Conservation (phyloP, 2,888 invertebrate genomes). For the Ormyrus nitidulus region DNA sequence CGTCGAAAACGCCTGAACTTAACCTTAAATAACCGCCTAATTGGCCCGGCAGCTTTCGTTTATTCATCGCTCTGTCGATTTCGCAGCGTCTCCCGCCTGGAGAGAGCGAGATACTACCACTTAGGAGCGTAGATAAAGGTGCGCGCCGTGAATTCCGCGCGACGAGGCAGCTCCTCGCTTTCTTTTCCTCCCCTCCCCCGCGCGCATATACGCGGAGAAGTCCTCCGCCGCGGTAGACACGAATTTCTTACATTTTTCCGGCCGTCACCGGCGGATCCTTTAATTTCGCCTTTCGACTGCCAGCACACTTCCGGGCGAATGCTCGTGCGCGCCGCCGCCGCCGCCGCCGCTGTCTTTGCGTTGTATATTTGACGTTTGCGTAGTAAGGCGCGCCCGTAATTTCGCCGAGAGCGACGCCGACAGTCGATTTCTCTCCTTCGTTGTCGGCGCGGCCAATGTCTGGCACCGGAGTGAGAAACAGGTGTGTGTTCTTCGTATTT, state of each 20-base stretch:
- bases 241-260: slow-evolving; percentile 54
- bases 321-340: no score
- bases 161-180: background rate
- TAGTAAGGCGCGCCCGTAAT: background rate
- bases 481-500: no score
- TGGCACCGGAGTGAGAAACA: no score
- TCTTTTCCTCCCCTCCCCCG: background rate
- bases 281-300: slow-evolving; percentile 30
- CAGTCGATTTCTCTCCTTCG: no score
- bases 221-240: slow-evolving; percentile 16
- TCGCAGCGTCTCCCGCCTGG: no score
- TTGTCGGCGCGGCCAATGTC: no score
- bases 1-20: no score
- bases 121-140: slow-evolving; percentile 15
- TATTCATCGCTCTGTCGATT: no score
- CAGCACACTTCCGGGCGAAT: no score
- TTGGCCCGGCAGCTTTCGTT: no score
- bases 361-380: slow-evolving; percentile 19
- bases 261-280: slow-evolving; percentile 38
- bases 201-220: background rate
- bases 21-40: no score
- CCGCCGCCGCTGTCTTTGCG: background rate
- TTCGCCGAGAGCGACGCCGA: background rate
- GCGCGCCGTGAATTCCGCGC: slow-evolving; percentile 37
- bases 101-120: no score